phyloP scores from a whole-genome alignment of 2,113 vertebrate genomes.

The Odocoileus virginianus region DNA sequence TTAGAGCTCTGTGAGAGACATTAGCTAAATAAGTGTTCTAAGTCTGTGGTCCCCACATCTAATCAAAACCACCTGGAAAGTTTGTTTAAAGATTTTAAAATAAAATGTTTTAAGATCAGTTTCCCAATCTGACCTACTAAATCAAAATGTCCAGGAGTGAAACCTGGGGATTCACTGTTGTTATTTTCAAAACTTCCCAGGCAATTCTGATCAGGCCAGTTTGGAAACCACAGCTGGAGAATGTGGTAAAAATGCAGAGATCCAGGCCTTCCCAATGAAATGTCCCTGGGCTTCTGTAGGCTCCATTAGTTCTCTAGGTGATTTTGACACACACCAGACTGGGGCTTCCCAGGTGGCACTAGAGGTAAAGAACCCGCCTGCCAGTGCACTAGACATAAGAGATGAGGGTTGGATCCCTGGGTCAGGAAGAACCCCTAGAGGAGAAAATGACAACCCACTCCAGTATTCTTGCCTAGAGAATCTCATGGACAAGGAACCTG shows the following conservation, averaged over 20 bases:
- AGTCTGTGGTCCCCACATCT: neutral
- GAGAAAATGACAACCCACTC: neutral
- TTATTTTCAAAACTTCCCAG: neutral
- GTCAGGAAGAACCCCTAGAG: neutral
- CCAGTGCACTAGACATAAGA: neutral
- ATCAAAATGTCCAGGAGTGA: neutral
- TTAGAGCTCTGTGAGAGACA: neutral
- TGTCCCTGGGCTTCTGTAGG: neutral
- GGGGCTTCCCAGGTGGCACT: neutral
- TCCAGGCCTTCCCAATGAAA: neutral
- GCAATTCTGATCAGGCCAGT: neutral
- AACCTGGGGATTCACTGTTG: neutral
- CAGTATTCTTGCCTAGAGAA: neutral
- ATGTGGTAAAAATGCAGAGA: neutral
- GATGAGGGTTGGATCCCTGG: neutral
- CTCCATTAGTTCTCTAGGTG: neutral
- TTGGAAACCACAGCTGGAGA: neutral
- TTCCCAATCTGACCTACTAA: neutral
- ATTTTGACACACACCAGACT: neutral
- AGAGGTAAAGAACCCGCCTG: neutral
- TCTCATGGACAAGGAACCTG: neutral
- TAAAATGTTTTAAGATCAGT: neutral
- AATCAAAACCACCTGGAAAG: neutral
- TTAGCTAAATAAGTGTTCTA: neutral
- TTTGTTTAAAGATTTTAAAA: neutral